Conservation (phyloP, 2,888 invertebrate species). For the Macrophya annulata region DNA sequence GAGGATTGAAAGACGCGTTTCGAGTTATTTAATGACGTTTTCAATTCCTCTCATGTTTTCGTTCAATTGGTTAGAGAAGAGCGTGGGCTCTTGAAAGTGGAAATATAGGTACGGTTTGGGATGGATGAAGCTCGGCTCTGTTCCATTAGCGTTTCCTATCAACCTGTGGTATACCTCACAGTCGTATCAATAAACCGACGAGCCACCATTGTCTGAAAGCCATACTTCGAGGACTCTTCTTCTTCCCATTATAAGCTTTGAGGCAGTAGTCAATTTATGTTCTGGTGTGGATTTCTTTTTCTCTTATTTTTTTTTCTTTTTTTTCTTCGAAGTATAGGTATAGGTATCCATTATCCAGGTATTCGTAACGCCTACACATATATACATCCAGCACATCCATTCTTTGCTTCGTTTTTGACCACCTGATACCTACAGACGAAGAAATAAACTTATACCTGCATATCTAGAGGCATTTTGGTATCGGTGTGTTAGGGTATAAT, state of each 20-base stretch:
- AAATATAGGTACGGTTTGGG: not conserved
- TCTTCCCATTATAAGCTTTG: not conserved
- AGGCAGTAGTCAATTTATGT: conserved; percentile 4
- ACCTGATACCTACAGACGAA: not conserved
- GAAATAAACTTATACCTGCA: not conserved
- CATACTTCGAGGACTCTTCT: not conserved
- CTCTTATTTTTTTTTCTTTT: not conserved
- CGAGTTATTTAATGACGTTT: conserved; percentile 13
- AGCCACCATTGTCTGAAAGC: conserved; percentile 1
- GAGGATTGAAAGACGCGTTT: not conserved
- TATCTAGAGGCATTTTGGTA: not conserved
- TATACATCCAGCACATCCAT: too few species aligned
- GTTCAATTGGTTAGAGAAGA: not conserved
- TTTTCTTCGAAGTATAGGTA: not conserved
- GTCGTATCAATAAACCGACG: conserved; percentile 12
- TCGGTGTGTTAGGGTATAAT: not conserved
- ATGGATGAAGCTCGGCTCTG: not conserved
- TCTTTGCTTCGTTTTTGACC: not conserved
- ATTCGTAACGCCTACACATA: not conserved
- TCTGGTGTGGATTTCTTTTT: not conserved
- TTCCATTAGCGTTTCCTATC: conserved; percentile 35
- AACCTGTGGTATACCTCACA: not conserved
- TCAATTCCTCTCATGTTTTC: not conserved
- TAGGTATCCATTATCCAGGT: not conserved
- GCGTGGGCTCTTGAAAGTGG: conserved; percentile 10